Base-by-base conservation (phyloP, 92 coral and sea anemone genomes). In the Zoanthus sansibaricus region DNA sequence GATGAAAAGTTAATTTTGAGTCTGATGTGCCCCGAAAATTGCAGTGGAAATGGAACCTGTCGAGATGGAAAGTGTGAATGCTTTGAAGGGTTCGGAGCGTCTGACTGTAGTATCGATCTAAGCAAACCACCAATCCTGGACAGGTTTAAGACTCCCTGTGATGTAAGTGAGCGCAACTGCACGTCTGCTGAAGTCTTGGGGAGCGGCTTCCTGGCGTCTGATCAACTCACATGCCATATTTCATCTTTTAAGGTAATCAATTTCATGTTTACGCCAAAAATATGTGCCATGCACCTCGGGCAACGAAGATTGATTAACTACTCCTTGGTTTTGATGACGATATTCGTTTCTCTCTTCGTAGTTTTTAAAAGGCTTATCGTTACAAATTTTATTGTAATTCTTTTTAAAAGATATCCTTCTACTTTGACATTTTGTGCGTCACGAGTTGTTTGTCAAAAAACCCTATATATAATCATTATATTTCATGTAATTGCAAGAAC, bases 71-170 rank as follows among this genome's bases (percentile, higher is more conserved):
- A 45, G 55, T 80, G 85, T 52, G 75, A 67, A 67, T 80, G 85
- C 21, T 21, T 8, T 17, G 46, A 80, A 67, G 85, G 85, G 2
- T 80, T 80, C 37, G 85, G 85, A 47, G 75, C 74, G 42, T 52
- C 75, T 42, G 85, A 80, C 55, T 80, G 85, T 61, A 47, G 85
- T 67, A 67, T 80, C 14, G 74, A 80, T 45, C 61, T 80, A 25
- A 62, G 46, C 58, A 80, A 80, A 52, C 31, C 85, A 9, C 85
- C 85, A 4, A 46, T 80, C 7, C 42, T 80, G 74, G 85, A 80
- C 31, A 44, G 52, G 9, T 52, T 64, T 13, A 42, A 67, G 15
- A 45, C 85, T 46, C 75, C 75, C 11, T 80, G 85, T 66, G 74
- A 80, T 69, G 46, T 75, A 67, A 71, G 44, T 48, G 61, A 80